These are phyloP conservation scores for Littorina saxatilis DNA, from an alignment of 1,140 invertebrate genomes.

Conservation along the genomic window DNA sequence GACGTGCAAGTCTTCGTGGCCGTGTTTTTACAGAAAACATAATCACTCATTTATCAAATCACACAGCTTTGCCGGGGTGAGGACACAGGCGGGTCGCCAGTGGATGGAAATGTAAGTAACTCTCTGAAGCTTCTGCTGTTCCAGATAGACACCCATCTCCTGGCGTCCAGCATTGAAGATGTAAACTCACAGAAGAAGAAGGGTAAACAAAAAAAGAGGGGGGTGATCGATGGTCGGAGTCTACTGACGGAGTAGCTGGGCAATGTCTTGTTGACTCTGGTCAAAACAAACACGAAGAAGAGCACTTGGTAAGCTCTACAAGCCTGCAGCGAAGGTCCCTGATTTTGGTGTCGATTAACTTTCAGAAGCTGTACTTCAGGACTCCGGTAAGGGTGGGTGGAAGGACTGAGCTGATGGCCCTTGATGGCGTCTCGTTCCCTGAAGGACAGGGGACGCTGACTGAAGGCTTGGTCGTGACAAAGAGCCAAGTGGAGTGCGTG, in stretches of 20 bases:
- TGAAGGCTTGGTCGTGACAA: no score
- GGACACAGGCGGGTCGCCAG: no score
- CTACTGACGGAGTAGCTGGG: background rate
- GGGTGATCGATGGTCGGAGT: conserved; percentile 15
- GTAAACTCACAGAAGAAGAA: no score
- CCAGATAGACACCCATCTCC: background rate
- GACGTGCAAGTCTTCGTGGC: background rate
- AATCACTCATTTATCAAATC: conserved; percentile 29
- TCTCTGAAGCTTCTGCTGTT: background rate
- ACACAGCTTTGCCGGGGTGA: background rate
- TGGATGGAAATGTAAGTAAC: background rate
- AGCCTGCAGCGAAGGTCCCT: background rate
- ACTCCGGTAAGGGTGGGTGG: background rate
- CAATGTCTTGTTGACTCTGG: conserved; percentile 16
- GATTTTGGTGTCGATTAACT: background rate
- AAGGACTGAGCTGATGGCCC: background rate
- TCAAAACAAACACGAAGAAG: conserved; percentile 22
- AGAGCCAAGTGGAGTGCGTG: no score
- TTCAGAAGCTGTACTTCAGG: background rate
- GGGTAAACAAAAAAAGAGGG: background rate
- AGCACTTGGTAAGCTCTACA: conserved; percentile 10
- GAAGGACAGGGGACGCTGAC: background rate
- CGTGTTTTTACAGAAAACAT: conserved; percentile 25
- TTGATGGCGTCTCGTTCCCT: background rate
- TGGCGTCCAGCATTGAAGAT: background rate